Percentiles rank a stretch among this genome's conserved stretches.
phyloP scores from a whole-genome alignment of 2,888 invertebrate genomes.

The Saturnia japonica region DNA sequence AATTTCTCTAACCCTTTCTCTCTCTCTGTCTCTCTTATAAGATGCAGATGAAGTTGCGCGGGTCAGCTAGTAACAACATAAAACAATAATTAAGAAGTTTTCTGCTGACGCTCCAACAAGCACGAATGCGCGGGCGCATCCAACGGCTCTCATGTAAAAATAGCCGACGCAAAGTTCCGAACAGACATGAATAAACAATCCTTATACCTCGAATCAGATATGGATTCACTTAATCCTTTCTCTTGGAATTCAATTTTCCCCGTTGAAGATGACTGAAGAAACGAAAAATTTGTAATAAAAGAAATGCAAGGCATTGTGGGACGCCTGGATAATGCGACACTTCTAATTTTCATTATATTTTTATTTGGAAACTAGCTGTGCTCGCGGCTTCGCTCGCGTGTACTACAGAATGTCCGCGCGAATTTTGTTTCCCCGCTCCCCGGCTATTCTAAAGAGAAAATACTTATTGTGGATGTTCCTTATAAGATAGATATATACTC shows the following conservation, averaged over 20 bases:
- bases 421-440: too few relatives aligned
- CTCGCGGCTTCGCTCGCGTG: too few relatives aligned
- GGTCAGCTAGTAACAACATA: not conserved
- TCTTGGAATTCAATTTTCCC: not conserved
- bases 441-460: too few relatives aligned
- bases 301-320: not conserved
- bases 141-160: conserved; percentile 42
- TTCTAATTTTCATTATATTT: too few relatives aligned
- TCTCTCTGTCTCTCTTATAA: too few relatives aligned
- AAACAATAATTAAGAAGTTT: not conserved
- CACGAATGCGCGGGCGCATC: conserved; percentile 50
- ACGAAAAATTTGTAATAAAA: not conserved
- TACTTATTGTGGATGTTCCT: too few relatives aligned
- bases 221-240: conserved; percentile 8
- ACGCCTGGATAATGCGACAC: too few relatives aligned
- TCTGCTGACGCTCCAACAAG: conserved; percentile 38
- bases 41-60: too few relatives aligned
- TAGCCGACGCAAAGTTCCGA: conserved; percentile 48
- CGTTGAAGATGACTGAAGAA: not conserved
- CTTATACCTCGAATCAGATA: conserved; percentile 6
- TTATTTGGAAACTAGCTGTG: too few relatives aligned
- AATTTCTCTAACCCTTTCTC: too few relatives aligned
- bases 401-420: too few relatives aligned
- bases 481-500: too few relatives aligned
- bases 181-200: conserved; percentile 27